Conservation (phyloP, 1,140 invertebrate genomes). For the Trigoniulus corallinus region DNA sequence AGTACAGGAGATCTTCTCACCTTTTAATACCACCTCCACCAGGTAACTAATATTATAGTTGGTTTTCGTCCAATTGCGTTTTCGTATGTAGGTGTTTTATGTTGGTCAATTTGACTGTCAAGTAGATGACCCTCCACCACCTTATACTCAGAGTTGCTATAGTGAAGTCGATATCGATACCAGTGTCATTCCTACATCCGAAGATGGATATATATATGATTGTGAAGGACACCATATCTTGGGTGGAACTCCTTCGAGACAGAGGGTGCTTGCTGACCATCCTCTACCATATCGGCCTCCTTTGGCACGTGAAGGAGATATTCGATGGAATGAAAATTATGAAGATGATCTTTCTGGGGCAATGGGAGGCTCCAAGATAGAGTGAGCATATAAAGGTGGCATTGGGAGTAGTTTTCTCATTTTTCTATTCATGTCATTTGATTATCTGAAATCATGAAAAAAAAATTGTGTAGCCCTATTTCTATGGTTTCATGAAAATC, state of each 20-base stretch:
- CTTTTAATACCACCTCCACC: slow-evolving; percentile 3
- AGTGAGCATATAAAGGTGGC: slow-evolving; percentile 1
- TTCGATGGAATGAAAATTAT: slow-evolving; percentile 10
- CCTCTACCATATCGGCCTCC: too few species aligned
- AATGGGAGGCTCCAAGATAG: slow-evolving; percentile 13
- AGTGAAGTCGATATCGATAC: slow-evolving; percentile 4
- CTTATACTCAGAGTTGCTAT: slow-evolving; percentile 15
- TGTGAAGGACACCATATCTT: not conserved
- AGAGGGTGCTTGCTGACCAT: too few species aligned
- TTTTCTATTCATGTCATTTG: not conserved
- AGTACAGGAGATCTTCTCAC: not conserved
- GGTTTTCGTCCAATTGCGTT: too few species aligned
- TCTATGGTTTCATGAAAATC: too few species aligned
- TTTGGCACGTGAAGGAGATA: too few species aligned
- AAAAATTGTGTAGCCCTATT: too few species aligned
- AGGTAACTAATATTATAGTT: too few species aligned
- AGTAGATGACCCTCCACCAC: slow-evolving; percentile 17
- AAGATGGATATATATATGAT: not conserved
- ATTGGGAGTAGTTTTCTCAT: not conserved
- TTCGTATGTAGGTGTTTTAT: too few species aligned
- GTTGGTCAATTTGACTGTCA: slow-evolving; percentile 2
- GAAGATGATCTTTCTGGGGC: slow-evolving; percentile 14
- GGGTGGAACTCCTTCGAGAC: not conserved
- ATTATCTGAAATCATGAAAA: too few species aligned
- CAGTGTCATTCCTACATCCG: not conserved